Evolutionary conservation across 1,140 invertebrate species (phyloP).

Genomic region (Whitmania pigra): DNA sequence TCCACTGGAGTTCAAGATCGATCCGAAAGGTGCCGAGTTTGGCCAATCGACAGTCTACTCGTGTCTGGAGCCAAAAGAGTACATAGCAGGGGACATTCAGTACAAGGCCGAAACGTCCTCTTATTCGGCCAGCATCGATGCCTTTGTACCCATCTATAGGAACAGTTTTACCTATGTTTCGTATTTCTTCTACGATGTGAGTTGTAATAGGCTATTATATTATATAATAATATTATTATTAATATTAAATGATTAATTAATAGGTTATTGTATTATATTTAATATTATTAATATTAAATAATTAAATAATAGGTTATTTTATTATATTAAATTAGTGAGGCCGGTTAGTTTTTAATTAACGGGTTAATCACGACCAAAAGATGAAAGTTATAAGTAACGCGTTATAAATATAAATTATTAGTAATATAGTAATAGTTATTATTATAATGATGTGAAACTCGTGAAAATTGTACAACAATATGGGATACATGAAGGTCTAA

Average conservation of each 20-base stretch:
- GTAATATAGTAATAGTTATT: background rate
- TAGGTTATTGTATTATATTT: too few relatives aligned
- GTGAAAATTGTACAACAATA: too few relatives aligned
- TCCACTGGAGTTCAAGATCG: too few relatives aligned
- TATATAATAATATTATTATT: background rate
- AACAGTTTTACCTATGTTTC: background rate
- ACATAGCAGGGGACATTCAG: background rate
- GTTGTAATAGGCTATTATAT: background rate
- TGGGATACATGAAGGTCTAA: too few relatives aligned
- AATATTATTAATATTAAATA: too few relatives aligned
- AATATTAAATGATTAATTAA: background rate
- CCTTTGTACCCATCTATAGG: constrained; percentile 3
- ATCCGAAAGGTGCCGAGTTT: too few relatives aligned
- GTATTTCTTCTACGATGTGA: background rate
- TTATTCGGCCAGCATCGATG: background rate
- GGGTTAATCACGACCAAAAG: background rate
- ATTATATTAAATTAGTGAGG: too few relatives aligned
- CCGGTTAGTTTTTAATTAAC: background rate
- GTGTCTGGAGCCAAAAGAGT: background rate
- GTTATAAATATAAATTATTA: too few relatives aligned
- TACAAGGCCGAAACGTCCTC: background rate
- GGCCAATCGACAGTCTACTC: background rate
- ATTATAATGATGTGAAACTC: too few relatives aligned
- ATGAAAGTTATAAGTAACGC: background rate
- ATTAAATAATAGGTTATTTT: too few relatives aligned